phyloP scores from a whole-genome alignment of 2,888 invertebrate species.

The Dysmachus trigonus region DNA sequence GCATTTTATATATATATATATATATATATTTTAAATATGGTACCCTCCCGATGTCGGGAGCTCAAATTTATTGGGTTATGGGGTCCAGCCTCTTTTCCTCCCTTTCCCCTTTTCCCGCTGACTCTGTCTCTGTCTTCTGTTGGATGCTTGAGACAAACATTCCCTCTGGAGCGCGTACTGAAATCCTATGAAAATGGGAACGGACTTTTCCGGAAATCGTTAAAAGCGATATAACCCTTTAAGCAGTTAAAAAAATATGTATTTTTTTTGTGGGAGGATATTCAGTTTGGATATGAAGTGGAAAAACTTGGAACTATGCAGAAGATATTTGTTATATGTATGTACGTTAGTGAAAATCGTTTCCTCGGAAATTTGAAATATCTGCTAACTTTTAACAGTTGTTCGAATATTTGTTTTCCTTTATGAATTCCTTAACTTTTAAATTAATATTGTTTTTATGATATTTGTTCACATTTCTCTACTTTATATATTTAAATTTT shows the following conservation, averaged over 20 bases:
- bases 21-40: not conserved
- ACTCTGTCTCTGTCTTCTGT: not conserved
- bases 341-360: not conserved
- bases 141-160: not conserved
- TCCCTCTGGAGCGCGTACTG: not conserved
- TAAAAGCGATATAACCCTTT: not conserved
- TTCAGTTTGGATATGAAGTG: not conserved
- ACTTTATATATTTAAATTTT: no score
- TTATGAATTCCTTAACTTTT: not conserved
- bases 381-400: not conserved
- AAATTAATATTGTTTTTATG: no score
- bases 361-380: not conserved
- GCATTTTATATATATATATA: not conserved
- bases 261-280: not conserved
- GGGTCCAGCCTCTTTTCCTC: not conserved
- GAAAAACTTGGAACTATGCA: not conserved
- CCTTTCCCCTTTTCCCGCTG: not conserved
- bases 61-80: not conserved
- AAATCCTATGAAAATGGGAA: not conserved
- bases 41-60: not conserved
- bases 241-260: not conserved
- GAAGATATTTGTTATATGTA: not conserved
- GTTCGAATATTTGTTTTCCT: not conserved
- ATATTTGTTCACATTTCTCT: not conserved
- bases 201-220: not conserved